Base-by-base conservation (phyloP, 1,140 invertebrate genomes). In the Uloborus diversus region DNA sequence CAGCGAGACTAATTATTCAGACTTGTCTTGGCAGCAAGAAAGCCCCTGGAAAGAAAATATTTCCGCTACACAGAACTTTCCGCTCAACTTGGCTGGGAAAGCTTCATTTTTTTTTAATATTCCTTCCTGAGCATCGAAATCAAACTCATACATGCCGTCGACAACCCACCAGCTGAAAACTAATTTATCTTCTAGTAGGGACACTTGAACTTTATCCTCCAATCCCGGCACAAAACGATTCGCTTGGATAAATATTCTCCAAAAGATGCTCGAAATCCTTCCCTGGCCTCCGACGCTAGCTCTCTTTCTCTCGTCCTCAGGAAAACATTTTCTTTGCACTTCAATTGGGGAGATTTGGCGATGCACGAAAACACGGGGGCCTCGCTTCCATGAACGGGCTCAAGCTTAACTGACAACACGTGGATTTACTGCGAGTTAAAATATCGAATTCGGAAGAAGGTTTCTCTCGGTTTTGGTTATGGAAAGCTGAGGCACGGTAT, bases 271-370 rank as follows among this genome's bases (percentile, higher is more conserved):
- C 71, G 64, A 75, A 75, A 75, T 78, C 73, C 49, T 27, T 20
- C 17, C 47, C 42, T 33, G 30, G 42, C 42, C 14, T n/a, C n/a
- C n/a, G n/a, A n/a, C n/a, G n/a, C n/a, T n/a, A n/a, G n/a, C n/a
- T n/a, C n/a, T n/a, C n/a, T n/a, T n/a, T 49, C 53, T 30, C 28
- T 61, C 14, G 1, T 3, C 42, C 33, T 33, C 71, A 64, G 35
- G 53, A 78, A 78, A 78, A 78, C 73, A 78, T 78, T 78, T 78
- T 78, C 73, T 78, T 78, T 78, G 73, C 73, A 78, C 73, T 78
- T 78, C 73, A 78, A 78, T 78, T 66, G 71, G 61, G 73, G 23
- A 56, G 73, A 66, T 78, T 57, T 66, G 61, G 47, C 66, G 73
- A 35, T 37, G 61, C 73, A 51, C 30, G 73, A 66, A 75, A 75